A percentile compares a stretch with the other conserved stretches of the same genome.
These are phyloP conservation scores for Asteroscopus sphinx DNA, from an alignment of 2,888 invertebrate species.

Conservation along the genomic window DNA sequence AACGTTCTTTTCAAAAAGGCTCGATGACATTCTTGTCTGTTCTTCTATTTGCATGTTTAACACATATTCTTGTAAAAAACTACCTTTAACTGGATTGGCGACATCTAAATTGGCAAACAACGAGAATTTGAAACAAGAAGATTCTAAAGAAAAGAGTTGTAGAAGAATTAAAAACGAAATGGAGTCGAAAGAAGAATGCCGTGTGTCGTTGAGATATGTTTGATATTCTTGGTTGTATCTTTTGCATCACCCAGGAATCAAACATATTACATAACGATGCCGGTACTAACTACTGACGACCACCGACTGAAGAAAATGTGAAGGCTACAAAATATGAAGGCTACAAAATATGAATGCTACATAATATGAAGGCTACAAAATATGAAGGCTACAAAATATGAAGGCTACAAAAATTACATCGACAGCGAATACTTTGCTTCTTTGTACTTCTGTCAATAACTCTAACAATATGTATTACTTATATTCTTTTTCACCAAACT, in stretches of 20 bases:
- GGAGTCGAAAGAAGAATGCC: constrained; percentile 56
- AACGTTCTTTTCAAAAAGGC: too few species aligned
- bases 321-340: constrained; percentile 17
- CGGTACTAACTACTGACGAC: constrained; percentile 54
- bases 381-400: too few species aligned
- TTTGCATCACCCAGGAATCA: constrained; percentile 98
- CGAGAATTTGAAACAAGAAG: background rate
- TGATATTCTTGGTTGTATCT: constrained; percentile 99
- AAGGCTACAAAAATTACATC: too few species aligned
- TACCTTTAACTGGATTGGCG: background rate
- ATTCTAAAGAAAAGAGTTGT: constrained; percentile 35
- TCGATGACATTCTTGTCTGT: too few species aligned
- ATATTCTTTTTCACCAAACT: too few species aligned
- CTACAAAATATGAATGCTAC: too few species aligned
- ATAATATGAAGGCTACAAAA: too few species aligned
- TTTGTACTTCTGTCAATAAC: background rate
- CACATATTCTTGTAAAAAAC: too few species aligned
- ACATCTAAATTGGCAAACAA: background rate
- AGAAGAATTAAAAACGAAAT: constrained; percentile 33
- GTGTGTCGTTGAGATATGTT: constrained; percentile 98
- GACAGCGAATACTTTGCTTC: too few species aligned
- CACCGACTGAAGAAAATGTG: constrained; percentile 11
- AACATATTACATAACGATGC: constrained; percentile 98
- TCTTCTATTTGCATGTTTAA: too few species aligned
- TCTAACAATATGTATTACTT: too few species aligned